Evolutionary conservation across 2,797 vertebrate species (phyloP), one percentile per base, ranked within the genome.

Genomic region (Eremophila alpestris): DNA sequence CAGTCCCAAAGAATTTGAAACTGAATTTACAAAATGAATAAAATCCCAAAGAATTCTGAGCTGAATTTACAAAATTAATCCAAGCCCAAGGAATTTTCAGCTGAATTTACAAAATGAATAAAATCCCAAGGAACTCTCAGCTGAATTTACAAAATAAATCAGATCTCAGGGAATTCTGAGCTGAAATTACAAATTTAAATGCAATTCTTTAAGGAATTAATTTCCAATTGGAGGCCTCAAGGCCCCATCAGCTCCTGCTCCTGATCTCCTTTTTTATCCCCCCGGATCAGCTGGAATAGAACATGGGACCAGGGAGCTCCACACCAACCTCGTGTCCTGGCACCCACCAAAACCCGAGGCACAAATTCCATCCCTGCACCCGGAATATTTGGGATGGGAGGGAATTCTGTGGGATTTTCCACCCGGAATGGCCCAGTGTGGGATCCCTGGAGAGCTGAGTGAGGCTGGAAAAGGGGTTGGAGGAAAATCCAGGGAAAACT

Each of bases 381-480:
- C 0, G 23, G 5, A 21, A 87, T 2, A 3, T 36, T 19, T 1
- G 74, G 51, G 78, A 10, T 2, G 7, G 43, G 62, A 67, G 59
- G 65, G 29, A 40, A 49, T 62, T 4, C 12, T 0, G 0, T 0
- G 27, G 34, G 1, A 1, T 11, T 71, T 40, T 2, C 5, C 46
- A 5, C 4, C 32, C 26, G 13, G 11, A 16, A 0, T 0, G 52
- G 62, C 11, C 6, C 26, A 41, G 3, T 1, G 10, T 7, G 20
- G 30, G 62, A 75, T 9, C 16, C 18, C 51, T 3, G 46, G 0
- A 29, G 34, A 17, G 1, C 11, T 11, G 4, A 55, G 30, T 23
- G 4, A 1, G 7, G 8, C 34, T 17, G 68, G 14, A 29, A 56
- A 78, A 41, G 22, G 34, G 0, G 51, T 46, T 9, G 45, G 36